A percentile compares a stretch with the other conserved stretches of the same genome.
Conservation (phyloP, 2,797 vertebrate genomes). For the Atherinosoma microstoma region DNA sequence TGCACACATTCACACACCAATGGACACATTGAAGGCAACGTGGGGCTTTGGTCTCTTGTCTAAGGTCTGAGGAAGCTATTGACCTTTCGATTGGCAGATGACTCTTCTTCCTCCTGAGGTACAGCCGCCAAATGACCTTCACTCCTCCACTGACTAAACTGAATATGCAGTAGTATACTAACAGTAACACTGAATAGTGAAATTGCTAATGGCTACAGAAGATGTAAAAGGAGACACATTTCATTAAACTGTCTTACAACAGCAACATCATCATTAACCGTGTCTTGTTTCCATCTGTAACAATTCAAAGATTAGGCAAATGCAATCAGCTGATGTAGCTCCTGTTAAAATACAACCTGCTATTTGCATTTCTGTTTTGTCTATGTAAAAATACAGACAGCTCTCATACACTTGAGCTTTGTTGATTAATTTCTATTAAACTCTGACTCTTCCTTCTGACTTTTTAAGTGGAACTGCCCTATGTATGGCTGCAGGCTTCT, state of each 20-base stretch:
- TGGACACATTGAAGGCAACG: too few species aligned
- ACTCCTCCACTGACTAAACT: background rate
- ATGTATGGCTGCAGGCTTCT: background rate
- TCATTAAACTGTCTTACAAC: slow-evolving; percentile 43
- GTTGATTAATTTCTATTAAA: background rate
- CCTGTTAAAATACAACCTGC: background rate
- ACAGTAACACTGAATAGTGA: background rate
- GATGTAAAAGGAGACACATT: background rate
- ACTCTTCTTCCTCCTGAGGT: too few species aligned
- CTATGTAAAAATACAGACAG: slow-evolving; percentile 36
- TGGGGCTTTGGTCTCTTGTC: too few species aligned
- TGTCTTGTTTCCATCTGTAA: background rate
- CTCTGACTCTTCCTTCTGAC: background rate
- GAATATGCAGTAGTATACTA: background rate
- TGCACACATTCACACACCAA: too few species aligned
- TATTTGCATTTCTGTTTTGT: slow-evolving; percentile 50
- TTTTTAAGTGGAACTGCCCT: background rate
- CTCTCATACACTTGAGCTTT: slow-evolving; percentile 13
- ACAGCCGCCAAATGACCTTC: background rate
- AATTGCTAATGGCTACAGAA: background rate
- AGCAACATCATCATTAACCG: slow-evolving; percentile 52
- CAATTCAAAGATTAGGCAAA: slow-evolving; percentile 6
- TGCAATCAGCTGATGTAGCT: slow-evolving; percentile 4
- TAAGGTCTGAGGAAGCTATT: too few species aligned
- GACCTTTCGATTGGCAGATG: too few species aligned